Percentiles rank a stretch among this genome's conserved stretches.
Evolutionary conservation across 2,888 invertebrate genomes (phyloP).

Genomic region (Clistopyga incitator): DNA sequence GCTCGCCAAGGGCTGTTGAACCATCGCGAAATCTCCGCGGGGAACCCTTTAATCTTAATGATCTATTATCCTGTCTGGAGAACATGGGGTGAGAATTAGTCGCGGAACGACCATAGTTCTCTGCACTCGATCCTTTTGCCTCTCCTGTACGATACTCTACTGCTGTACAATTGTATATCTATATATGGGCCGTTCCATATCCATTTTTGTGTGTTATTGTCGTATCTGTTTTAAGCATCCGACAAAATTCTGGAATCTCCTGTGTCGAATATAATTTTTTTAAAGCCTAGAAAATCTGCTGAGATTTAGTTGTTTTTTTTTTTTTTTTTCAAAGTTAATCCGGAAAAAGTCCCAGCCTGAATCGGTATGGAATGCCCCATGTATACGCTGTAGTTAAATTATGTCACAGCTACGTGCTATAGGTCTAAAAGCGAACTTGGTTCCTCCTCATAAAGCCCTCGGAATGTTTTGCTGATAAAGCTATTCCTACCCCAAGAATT

Average conservation of each 20-base stretch:
- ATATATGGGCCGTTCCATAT: background rate
- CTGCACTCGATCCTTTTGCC: conserved; percentile 54
- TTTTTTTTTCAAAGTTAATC: no score
- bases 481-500: conserved; percentile 60
- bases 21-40: conserved; percentile 29
- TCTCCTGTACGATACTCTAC: conserved; percentile 42
- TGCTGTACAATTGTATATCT: conserved; percentile 13
- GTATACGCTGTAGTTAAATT: conserved; percentile 35
- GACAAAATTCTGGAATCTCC: no score
- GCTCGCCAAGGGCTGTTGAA: conserved; percentile 20
- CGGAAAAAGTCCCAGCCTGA: no score
- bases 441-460: conserved; percentile 63
- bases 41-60: conserved; percentile 73
- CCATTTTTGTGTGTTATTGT: no score
- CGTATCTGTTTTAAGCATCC: no score
- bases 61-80: conserved; percentile 74
- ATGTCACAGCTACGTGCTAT: conserved; percentile 54
- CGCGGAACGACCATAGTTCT: conserved; percentile 43
- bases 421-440: conserved; percentile 55
- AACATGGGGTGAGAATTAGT: conserved; percentile 75
- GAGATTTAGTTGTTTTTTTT: no score
- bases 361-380: background rate
- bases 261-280: no score
- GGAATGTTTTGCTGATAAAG: conserved; percentile 77
- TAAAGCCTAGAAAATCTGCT: no score